phyloP scores from a whole-genome alignment of 2,888 invertebrate genomes.

The Syritta pipiens region DNA sequence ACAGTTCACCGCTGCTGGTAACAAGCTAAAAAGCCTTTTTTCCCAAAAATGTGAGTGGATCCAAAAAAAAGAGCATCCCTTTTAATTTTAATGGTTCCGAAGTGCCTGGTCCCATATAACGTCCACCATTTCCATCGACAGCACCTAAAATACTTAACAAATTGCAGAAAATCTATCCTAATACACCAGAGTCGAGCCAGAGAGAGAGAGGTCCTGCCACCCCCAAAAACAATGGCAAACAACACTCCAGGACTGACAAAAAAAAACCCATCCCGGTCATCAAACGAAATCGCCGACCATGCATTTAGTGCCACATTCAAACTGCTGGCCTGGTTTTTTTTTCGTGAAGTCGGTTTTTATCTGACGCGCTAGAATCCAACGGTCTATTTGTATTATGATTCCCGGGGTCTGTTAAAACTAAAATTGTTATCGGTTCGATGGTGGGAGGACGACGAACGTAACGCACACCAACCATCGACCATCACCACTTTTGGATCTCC shows the following conservation, averaged over 20 bases:
- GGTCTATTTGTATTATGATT: slow-evolving; percentile 55
- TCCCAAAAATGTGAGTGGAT: background rate
- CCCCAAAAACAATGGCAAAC: background rate
- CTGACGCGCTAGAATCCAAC: slow-evolving; percentile 12
- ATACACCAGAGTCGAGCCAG: background rate
- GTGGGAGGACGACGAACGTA: background rate
- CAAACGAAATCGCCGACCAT: slow-evolving; percentile 41
- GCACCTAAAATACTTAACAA: slow-evolving; percentile 12
- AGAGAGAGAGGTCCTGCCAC: background rate
- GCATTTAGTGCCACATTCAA: slow-evolving; percentile 34
- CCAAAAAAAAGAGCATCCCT: background rate
- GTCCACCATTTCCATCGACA: slow-evolving; percentile 2
- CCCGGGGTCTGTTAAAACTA: slow-evolving; percentile 42
- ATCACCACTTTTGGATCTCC: background rate
- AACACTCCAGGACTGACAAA: background rate
- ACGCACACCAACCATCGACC: background rate
- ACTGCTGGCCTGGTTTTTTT: background rate
- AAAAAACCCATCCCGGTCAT: slow-evolving; percentile 22
- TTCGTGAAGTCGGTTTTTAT: background rate
- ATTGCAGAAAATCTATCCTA: slow-evolving; percentile 10
- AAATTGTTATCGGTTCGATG: slow-evolving; percentile 46
- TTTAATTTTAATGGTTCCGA: slow-evolving; percentile 1
- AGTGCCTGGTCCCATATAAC: slow-evolving; percentile 6
- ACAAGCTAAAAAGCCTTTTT: background rate
- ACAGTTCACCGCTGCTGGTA: too few relatives aligned